Conservation (phyloP, 2,113 vertebrate species). For the Xenopus tropicalis region DNA sequence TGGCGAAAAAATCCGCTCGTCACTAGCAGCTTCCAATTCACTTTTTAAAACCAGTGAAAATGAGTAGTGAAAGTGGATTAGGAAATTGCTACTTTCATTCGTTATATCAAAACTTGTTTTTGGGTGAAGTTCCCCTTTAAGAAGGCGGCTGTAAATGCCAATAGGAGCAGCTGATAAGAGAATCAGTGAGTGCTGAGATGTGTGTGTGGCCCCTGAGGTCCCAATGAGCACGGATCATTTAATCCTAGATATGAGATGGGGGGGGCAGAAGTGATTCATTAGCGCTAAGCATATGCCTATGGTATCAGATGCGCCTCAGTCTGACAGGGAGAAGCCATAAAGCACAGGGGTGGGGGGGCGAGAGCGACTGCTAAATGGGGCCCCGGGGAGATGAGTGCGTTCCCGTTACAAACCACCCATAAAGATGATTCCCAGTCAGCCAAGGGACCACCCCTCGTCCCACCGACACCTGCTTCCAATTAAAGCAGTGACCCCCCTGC, state of each 20-base stretch:
- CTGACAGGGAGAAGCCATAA: conserved; percentile 13
- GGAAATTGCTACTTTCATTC: too few species aligned
- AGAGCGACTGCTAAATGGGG: background rate
- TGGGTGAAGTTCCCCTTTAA: too few species aligned
- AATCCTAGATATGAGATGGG: background rate
- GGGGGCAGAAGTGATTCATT: conserved; percentile 11
- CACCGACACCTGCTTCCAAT: conserved; percentile 39
- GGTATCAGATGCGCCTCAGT: background rate
- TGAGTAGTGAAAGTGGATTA: too few species aligned
- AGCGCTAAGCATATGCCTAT: background rate
- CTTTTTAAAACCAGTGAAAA: too few species aligned
- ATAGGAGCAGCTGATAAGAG: too few species aligned
- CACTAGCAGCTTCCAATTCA: too few species aligned
- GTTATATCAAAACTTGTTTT: too few species aligned
- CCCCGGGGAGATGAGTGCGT: conserved; percentile 6
- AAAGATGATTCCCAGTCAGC: conserved; percentile 14
- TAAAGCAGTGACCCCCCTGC: background rate
- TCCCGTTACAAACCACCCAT: conserved; percentile 2
- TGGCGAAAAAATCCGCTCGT: too few species aligned
- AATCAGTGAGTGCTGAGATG: too few species aligned
- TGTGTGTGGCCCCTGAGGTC: background rate
- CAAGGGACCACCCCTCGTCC: conserved; percentile 11
- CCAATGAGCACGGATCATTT: background rate
- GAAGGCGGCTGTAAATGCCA: too few species aligned
- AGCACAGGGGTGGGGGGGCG: conserved; percentile 9